Conservation (phyloP, 2,888 invertebrate species). For the Pachycephus smyrnensis region DNA sequence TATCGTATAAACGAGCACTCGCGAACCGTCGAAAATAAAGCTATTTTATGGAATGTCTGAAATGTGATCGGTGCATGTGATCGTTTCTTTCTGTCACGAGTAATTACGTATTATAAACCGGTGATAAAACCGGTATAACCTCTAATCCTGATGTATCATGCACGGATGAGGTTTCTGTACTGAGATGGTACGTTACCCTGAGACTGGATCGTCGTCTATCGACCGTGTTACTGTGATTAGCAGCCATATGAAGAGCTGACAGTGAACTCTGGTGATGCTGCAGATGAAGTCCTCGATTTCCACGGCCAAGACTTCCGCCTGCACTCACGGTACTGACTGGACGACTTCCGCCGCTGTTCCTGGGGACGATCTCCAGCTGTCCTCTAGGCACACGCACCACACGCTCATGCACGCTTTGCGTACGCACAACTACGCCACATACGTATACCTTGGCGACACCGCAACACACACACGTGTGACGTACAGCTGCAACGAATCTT, state of each 20-base stretch:
- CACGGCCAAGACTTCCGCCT: conserved; percentile 62
- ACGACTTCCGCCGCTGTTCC: conserved; percentile 58
- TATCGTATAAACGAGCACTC: not conserved
- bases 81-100: not conserved
- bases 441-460: conserved; percentile 52
- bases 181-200: conserved; percentile 64
- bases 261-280: conserved; percentile 63
- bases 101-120: not conserved
- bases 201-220: conserved; percentile 67
- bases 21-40: not conserved
- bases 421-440: conserved; percentile 40
- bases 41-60: not conserved
- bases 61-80: not conserved
- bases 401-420: conserved; percentile 60
- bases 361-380: conserved; percentile 65
- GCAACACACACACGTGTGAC: conserved; percentile 57
- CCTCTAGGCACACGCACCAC: conserved; percentile 63
- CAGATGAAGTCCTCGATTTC: conserved; percentile 53
- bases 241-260: conserved; percentile 58
- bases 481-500: conserved; percentile 30
- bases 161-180: not conserved
- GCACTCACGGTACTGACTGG: conserved; percentile 63
- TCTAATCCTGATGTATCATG: not conserved
- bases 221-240: conserved; percentile 58
- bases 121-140: not conserved